These are phyloP conservation scores for Astropecten irregularis DNA, from an alignment of 53 echinoderm and acorn worm genomes.

Conservation along the genomic window DNA sequence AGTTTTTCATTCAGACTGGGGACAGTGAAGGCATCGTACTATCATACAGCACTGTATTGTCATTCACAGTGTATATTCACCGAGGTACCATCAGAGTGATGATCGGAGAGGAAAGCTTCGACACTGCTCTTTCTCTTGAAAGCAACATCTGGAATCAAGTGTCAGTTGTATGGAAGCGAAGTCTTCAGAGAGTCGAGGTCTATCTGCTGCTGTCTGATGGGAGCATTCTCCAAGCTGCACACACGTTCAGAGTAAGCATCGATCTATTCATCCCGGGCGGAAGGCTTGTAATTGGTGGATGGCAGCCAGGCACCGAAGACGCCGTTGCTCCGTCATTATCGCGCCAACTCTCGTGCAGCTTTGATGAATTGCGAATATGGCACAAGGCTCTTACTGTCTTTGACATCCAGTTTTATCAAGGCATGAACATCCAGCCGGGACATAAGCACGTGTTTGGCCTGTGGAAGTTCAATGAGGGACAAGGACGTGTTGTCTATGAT, in stretches of 20 bases:
- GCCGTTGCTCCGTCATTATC: slow-evolving; percentile 32
- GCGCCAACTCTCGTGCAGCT: slow-evolving; percentile 53
- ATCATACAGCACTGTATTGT: slow-evolving; percentile 65
- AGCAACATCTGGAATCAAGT: slow-evolving; percentile 71
- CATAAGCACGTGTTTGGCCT: slow-evolving; percentile 57
- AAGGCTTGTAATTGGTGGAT: slow-evolving; percentile 71
- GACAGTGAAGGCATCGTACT: slow-evolving; percentile 67
- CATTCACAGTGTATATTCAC: slow-evolving; percentile 65
- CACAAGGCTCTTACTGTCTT: slow-evolving; percentile 57
- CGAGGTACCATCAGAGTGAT: slow-evolving; percentile 56
- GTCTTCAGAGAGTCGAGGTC: slow-evolving; percentile 41
- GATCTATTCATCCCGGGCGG: slow-evolving; percentile 68
- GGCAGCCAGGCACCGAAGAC: slow-evolving; percentile 74
- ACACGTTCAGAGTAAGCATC: slow-evolving; percentile 1
- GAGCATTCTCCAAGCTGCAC: slow-evolving; percentile 27
- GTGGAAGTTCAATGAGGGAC: slow-evolving; percentile 90
- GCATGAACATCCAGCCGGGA: slow-evolving; percentile 58
- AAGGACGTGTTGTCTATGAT: slow-evolving; percentile 66
- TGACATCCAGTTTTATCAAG: slow-evolving; percentile 51
- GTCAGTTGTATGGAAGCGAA: slow-evolving; percentile 65
- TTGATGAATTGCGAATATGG: slow-evolving; percentile 88
- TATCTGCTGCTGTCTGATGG: slow-evolving; percentile 44
- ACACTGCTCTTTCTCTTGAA: slow-evolving; percentile 63
- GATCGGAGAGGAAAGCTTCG: slow-evolving; percentile 58
- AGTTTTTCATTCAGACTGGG: slow-evolving; percentile 64